Conservation (phyloP, 2,797 vertebrate genomes). For the Crotalus adamanteus region DNA sequence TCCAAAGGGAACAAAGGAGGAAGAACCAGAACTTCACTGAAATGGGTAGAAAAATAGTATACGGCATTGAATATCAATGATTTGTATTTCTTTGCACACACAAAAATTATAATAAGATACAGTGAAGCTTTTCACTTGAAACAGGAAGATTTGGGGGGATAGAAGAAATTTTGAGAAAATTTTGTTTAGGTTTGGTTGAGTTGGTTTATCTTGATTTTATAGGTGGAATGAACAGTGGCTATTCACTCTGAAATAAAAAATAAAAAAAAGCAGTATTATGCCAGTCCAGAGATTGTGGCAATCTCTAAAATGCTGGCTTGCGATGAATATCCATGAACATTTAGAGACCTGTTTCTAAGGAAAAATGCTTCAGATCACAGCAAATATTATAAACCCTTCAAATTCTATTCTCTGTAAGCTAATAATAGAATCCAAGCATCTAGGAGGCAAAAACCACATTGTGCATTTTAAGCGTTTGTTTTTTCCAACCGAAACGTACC, state of each 20-base stretch:
- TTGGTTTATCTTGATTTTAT: not conserved
- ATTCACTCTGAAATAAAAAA: not conserved
- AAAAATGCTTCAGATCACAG: not conserved
- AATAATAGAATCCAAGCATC: constrained; percentile 27
- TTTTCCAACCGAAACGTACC: constrained; percentile 19
- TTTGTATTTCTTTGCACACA: not conserved
- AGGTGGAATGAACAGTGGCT: not conserved
- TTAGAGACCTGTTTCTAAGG: not conserved
- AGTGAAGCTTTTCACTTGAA: not conserved
- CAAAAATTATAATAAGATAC: not conserved
- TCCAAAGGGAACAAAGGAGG: not conserved
- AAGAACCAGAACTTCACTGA: not conserved
- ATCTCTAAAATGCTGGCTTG: not conserved
- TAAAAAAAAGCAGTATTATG: not conserved
- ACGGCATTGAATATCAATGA: not conserved
- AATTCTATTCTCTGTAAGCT: constrained; percentile 41
- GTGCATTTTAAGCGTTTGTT: constrained; percentile 30
- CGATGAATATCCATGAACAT: not conserved
- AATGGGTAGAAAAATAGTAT: not conserved
- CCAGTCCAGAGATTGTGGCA: not conserved
- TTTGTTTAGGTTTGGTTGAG: not conserved
- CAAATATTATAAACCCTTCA: constrained; percentile 30
- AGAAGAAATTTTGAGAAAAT: not conserved
- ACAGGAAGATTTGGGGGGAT: not conserved
- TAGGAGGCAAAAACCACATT: constrained; percentile 20